These are phyloP conservation scores for Zygothrica quintamaculata DNA, from an alignment of 2,888 invertebrate genomes.

Conservation along the genomic window DNA sequence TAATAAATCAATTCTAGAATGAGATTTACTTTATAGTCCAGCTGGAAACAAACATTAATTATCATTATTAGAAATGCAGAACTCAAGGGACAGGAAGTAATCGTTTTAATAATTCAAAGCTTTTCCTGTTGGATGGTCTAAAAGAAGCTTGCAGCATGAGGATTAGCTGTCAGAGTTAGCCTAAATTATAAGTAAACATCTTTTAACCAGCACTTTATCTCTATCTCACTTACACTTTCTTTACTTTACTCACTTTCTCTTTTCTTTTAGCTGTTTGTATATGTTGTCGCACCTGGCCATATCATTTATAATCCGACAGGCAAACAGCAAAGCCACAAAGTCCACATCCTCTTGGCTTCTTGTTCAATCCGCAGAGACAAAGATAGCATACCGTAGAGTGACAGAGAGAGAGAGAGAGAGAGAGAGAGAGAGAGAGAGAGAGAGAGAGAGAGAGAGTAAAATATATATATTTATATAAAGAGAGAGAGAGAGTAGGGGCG, in stretches of 20 bases:
- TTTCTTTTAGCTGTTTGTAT: too few species aligned
- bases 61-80: background rate
- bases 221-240: background rate
- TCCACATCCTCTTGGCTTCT: conserved; percentile 19
- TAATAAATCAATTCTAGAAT: too few species aligned
- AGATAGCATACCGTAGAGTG: too few species aligned
- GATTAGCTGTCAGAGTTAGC: background rate
- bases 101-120: background rate
- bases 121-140: background rate
- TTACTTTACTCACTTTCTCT: too few species aligned
- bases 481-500: background rate
- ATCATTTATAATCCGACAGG: conserved; percentile 71
- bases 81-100: background rate
- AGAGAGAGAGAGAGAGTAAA: background rate
- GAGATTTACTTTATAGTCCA: too few species aligned
- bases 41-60: too few species aligned
- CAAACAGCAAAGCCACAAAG: conserved; percentile 70
- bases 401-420: conserved; percentile 14
- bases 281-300: conserved; percentile 42
- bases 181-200: background rate
- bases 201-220: too few species aligned
- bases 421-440: background rate
- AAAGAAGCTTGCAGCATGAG: too few species aligned
- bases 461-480: too few species aligned
- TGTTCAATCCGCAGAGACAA: conserved; percentile 32